Base-by-base conservation (phyloP, 2,113 vertebrate genomes). In the Gallinago paraguaiae region DNA sequence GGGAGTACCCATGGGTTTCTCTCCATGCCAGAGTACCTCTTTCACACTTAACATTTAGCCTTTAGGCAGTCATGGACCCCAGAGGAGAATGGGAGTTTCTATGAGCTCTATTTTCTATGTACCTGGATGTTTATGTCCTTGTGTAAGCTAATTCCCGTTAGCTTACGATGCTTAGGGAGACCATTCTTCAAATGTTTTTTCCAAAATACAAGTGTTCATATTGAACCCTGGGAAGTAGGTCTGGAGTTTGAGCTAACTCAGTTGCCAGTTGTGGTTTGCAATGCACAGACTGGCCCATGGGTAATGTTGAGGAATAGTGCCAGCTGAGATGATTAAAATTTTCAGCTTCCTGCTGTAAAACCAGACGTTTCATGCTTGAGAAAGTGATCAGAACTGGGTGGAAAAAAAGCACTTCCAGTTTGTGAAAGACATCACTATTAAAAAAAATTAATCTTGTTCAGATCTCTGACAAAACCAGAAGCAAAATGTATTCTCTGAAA, bases 101-200 rank as follows among this genome's bases (percentile, higher is more conserved):
- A 0, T 1, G 2, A 69, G 5, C 10, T 86, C 70, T 37, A 17
- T 8, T 60, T 87, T 50, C 23, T 48, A 1, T 3, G 6, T 56
- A 19, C 13, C 53, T 5, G 1, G 17, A 45, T 79, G 10, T 54
- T 81, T 37, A 20, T 53, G 14, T 50, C 46, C 43, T 23, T 79
- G 28, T 43, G 25, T 57, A 88, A 88, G 13, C 17, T 82, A 63
- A 82, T 80, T 77, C 37, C 13, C 17, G 35, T 69, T 79, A 69
- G 53, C 22, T 56, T 46, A 80, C 23, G 22, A 41, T 11, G 50
- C 8, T 74, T 83, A 30, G 50, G 22, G 14, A 77, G 8, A 74
- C 19, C 8, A 23, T 90, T 35, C 18, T 79, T 84, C 37, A 43
- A 43, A 35, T 11, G 3, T 17, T 72, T 76, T 74, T 69, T 31